These are phyloP conservation scores for Platysternon megacephalum DNA, from an alignment of 2,113 vertebrate species.

Conservation along the genomic window DNA sequence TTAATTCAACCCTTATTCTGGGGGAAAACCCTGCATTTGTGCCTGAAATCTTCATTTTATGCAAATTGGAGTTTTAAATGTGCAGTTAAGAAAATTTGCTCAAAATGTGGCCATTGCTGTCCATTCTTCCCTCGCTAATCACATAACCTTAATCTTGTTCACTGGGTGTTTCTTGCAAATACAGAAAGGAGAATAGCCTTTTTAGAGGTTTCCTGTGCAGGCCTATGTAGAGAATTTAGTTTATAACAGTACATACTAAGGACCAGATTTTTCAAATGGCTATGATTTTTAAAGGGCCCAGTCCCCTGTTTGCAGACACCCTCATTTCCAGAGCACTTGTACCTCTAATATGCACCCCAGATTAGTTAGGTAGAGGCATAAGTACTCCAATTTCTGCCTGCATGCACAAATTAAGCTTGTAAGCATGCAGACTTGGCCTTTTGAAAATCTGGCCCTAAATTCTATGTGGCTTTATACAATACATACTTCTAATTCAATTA, in stretches of 20 bases:
- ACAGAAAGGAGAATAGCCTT: not conserved
- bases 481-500: constrained; percentile 55
- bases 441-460: constrained; percentile 36
- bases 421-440: constrained; percentile 14
- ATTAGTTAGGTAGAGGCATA: constrained; percentile 16
- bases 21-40: not conserved
- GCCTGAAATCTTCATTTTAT: constrained; percentile 30
- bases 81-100: constrained; percentile 50
- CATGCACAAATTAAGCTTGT: constrained; percentile 23
- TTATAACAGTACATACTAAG: constrained; percentile 23
- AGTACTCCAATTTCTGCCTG: constrained; percentile 12
- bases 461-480: constrained; percentile 5
- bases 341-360: not conserved
- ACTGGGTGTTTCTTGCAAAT: constrained; percentile 16
- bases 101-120: constrained; percentile 44
- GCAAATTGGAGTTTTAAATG: constrained; percentile 34
- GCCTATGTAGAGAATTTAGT: constrained; percentile 27
- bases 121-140: constrained; percentile 17
- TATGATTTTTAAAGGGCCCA: constrained; percentile 3
- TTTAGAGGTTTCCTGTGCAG: constrained; percentile 3
- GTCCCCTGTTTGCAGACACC: constrained; percentile 28
- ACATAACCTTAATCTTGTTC: constrained; percentile 31
- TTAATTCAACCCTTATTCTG: constrained; percentile 26
- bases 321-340: constrained; percentile 17
- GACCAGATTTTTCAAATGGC: not conserved